These are phyloP conservation scores for Nesoenas mayeri DNA, from an alignment of 2,113 vertebrate species.

Conservation along the genomic window DNA sequence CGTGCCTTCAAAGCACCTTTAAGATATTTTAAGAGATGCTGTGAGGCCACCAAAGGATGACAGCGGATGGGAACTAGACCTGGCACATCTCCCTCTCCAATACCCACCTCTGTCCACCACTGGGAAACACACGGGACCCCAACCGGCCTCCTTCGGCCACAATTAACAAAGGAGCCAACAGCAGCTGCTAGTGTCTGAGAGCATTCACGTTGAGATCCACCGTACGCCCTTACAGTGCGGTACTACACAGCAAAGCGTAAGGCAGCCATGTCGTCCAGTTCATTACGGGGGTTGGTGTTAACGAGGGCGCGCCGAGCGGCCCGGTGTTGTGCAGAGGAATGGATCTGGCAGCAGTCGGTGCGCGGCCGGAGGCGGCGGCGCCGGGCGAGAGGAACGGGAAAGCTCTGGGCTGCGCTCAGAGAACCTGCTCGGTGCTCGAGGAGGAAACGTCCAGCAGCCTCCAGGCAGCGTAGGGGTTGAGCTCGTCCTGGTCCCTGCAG, in stretches of 20 bases:
- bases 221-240: background rate
- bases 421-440: constrained; percentile 92
- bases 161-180: background rate
- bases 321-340: background rate
- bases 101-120: background rate
- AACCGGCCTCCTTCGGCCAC: background rate
- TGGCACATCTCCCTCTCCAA: background rate
- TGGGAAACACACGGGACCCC: background rate
- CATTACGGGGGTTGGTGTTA: background rate
- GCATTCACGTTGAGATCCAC: background rate
- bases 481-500: constrained; percentile 94
- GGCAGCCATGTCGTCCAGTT: background rate
- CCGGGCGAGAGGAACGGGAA: background rate
- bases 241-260: background rate
- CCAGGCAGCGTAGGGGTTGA: constrained; percentile 92
- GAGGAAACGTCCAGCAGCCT: constrained; percentile 93
- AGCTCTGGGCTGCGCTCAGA: constrained; percentile 73
- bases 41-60: background rate
- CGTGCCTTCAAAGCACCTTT: background rate
- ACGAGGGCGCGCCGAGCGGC: background rate
- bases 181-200: background rate
- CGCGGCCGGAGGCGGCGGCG: background rate
- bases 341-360: background rate
- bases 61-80: background rate
- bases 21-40: background rate